Evolutionary conservation across 2,888 invertebrate genomes (phyloP), one percentile per base, ranked within the genome.

Genomic region (Drosophila atripex): DNA sequence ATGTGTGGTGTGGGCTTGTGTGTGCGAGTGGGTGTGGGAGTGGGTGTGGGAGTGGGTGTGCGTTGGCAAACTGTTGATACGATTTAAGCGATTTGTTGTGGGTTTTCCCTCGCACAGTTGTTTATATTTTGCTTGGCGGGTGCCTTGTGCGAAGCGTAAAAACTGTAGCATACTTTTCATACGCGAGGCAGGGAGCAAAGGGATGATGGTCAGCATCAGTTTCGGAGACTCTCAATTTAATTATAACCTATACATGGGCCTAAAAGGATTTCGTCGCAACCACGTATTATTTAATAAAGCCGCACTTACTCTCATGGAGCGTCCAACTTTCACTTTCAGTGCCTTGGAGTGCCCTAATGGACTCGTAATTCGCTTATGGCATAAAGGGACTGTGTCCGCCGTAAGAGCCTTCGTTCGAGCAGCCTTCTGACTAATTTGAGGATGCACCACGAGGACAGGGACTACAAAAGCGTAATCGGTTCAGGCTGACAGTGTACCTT

Each of bases 31-130:
- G 16, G 39, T 41, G 39, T 39, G 39, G 39, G n/a, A 16, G 6
- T 46, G 53, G 59, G 66, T 75, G 66, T 72, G 53, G 59, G 66
- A 72, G 66, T 72, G 28, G 46, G 59, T 53, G 49, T 49, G 43
- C 41, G 41, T 71, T 78, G 79, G 84, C 86, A 86, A 83, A 88
- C 88, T 84, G 84, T 84, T 84, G 88, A 88, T 88, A 80, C 87
- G 84, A 84, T 77, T 84, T 84, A 88, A 88, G 85, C 85, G 87
- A 88, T 88, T 85, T 85, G 85, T 84, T 85, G 80, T 77, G 87
- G 85, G 82, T 77, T 86, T 78, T 70, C 49, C 57, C 70, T 71
- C 54, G 51, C 45, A 47, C 58, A 57, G 45, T 69, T 86, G 69
- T 76, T 77, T 74, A 51, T 76, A 54, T 68, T 77, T 71, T 73